Evolutionary conservation across 2,113 vertebrate genomes (phyloP).

Genomic region (Euleptes europaea): DNA sequence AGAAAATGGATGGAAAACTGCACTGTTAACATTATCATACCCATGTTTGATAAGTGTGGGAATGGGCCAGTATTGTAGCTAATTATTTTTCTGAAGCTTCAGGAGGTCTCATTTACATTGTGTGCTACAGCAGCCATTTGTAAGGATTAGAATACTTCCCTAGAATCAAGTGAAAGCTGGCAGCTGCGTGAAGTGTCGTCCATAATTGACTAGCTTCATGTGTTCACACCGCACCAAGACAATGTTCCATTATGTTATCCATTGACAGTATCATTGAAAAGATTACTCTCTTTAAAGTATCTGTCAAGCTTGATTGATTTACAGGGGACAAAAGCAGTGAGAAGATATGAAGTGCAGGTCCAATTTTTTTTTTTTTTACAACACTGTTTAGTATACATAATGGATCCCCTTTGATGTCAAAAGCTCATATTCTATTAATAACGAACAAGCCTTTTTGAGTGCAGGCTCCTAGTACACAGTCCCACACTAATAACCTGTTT

Average conservation of each 20-base stretch:
- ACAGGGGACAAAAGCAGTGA: constrained; percentile 72
- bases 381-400: constrained; percentile 74
- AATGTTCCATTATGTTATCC: constrained; percentile 78
- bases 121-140: constrained; percentile 65
- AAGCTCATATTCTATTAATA: constrained; percentile 76
- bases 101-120: constrained; percentile 75
- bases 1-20: constrained; percentile 51
- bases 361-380: constrained; percentile 56
- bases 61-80: constrained; percentile 72
- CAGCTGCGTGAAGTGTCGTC: constrained; percentile 70
- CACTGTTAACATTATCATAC: constrained; percentile 58
- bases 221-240: constrained; percentile 75
- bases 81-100: constrained; percentile 74
- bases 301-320: constrained; percentile 79
- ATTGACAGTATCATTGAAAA: constrained; percentile 77
- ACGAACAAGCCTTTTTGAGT: constrained; percentile 71
- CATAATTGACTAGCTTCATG: constrained; percentile 78
- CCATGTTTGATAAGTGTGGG: constrained; percentile 70
- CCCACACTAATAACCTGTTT: constrained; percentile 72
- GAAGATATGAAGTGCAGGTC: constrained; percentile 72
- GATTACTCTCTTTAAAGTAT: constrained; percentile 78
- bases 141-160: constrained; percentile 73
- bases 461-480: constrained; percentile 67
- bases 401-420: constrained; percentile 71
- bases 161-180: constrained; percentile 71